Base-by-base conservation (phyloP, 2,888 invertebrate genomes). In the Oscheius myriophilus region DNA sequence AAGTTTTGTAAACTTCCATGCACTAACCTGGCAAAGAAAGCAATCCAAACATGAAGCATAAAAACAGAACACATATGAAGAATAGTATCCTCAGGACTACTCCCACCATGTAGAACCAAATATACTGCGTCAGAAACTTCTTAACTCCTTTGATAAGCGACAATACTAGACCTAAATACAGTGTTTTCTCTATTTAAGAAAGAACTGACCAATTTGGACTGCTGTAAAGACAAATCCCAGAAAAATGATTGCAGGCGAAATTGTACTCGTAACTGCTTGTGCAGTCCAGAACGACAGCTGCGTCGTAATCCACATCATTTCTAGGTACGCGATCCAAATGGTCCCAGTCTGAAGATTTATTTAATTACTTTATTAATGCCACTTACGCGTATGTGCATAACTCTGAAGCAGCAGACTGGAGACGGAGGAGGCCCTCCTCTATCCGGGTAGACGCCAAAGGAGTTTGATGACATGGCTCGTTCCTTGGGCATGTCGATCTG, bases 241-340 rank as follows among this genome's bases (percentile, higher is more conserved):
- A 41, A 77, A 69, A 18, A 75, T 72, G 42, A 67, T 62, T 0
- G 72, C 70, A 18, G 73, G 69, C 18, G 75, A 73, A 11, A 73
- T 71, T 39, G 63, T 70, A 39, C 65, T 45, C n/a, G 75, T 72
- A 9, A 78, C 68, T 23, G 75, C 64, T 57, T 78, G 73, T 2
- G 78, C 75, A 1, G 75, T 69, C 78, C 78, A 78, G 49, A 78
- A 78, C 4, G 78, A 71, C 11, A 71, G 70, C 49, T 80, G 80
- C 4, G 77, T 72, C 0, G 78, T 78, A 46, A 80, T 77, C 80
- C 80, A 80, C 73, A 80, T 73, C 58, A 77, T 76, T 61, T 80
- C 80, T 26, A 72, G 67, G 49, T 78, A 80, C 0, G 78, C 80
- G 26, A 80, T 74, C 78, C 80, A 80, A 16, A 72, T 62, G 0